Conservation (phyloP, 2,113 vertebrate species). For the Channa argus region DNA sequence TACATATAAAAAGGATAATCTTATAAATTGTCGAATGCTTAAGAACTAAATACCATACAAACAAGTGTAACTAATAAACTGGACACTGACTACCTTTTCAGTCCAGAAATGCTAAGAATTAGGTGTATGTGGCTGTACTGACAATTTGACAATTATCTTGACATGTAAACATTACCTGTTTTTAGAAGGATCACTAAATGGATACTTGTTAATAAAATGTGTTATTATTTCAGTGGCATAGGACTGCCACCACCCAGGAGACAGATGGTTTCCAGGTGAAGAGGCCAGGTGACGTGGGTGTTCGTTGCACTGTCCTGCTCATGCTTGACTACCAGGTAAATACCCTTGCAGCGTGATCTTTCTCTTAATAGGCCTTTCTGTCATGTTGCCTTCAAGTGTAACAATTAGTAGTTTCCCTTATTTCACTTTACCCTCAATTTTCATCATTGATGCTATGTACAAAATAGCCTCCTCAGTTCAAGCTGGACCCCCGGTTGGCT, state of each 20-base stretch:
- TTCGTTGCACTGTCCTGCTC: constrained; percentile 97
- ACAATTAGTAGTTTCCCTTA: neutral
- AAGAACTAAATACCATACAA: too few species aligned
- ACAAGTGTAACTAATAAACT: too few species aligned
- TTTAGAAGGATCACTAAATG: neutral
- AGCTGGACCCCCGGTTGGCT: constrained; percentile 94
- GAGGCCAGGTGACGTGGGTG: constrained; percentile 95
- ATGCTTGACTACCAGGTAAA: constrained; percentile 99
- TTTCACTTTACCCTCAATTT: neutral
- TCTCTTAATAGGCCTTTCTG: neutral
- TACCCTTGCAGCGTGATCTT: neutral
- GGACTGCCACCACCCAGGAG: constrained; percentile 98
- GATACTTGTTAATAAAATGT: neutral
- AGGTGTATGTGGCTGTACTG: neutral
- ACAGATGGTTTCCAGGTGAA: constrained; percentile 99
- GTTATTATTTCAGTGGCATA: constrained; percentile 89
- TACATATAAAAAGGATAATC: too few species aligned
- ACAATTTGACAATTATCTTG: neutral
- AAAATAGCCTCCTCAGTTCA: constrained; percentile 95
- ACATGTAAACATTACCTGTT: neutral
- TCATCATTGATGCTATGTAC: neutral
- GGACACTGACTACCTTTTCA: too few species aligned
- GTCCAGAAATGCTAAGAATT: too few species aligned
- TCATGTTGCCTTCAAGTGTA: neutral
- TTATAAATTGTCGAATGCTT: too few species aligned